These are phyloP conservation scores for Polyploca ridens DNA, from an alignment of 2,888 invertebrate species.

Conservation along the genomic window DNA sequence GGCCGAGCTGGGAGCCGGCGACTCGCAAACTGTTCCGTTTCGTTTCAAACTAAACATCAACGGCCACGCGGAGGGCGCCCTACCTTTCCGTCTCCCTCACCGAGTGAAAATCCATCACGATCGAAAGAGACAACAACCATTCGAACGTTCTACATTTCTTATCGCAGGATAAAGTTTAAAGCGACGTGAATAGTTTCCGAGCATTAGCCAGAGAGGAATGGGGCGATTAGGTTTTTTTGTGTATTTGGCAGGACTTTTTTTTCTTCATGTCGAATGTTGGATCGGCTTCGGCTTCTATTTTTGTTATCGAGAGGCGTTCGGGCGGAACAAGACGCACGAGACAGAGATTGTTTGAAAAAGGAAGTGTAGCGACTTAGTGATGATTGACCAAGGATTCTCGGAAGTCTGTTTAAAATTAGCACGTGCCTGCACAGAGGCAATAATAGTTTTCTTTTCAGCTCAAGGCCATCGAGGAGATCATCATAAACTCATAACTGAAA, in stretches of 20 bases:
- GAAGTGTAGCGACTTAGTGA: conserved; percentile 41
- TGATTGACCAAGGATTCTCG: conserved; percentile 57
- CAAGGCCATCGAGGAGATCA: conserved; percentile 40
- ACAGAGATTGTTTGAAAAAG: conserved; percentile 50
- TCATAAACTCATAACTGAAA: conserved; percentile 7
- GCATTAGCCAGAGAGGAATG: conserved; percentile 76
- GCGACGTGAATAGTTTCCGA: conserved; percentile 77
- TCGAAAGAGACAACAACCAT: conserved; percentile 61
- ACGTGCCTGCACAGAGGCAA: conserved; percentile 34
- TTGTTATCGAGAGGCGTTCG: conserved; percentile 56
- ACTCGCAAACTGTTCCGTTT: conserved; percentile 81
- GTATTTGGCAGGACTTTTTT: conserved; percentile 78
- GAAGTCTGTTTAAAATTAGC: conserved; percentile 55
- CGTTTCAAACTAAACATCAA: conserved; percentile 75
- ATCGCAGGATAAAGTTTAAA: conserved; percentile 80
- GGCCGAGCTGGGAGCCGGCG: conserved; percentile 80
- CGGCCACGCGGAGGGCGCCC: conserved; percentile 78
- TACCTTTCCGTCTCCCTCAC: conserved; percentile 77
- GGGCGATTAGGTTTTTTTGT: conserved; percentile 73
- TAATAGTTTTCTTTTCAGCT: conserved; percentile 37
- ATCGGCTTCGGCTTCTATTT: conserved; percentile 70
- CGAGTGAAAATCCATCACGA: conserved; percentile 47
- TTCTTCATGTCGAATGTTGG: conserved; percentile 58
- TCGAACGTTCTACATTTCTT: conserved; percentile 65
- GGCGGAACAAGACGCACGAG: conserved; percentile 52